These are phyloP conservation scores for Macrotis lagotis DNA, from an alignment of 2,113 vertebrate genomes.

Conservation along the genomic window DNA sequence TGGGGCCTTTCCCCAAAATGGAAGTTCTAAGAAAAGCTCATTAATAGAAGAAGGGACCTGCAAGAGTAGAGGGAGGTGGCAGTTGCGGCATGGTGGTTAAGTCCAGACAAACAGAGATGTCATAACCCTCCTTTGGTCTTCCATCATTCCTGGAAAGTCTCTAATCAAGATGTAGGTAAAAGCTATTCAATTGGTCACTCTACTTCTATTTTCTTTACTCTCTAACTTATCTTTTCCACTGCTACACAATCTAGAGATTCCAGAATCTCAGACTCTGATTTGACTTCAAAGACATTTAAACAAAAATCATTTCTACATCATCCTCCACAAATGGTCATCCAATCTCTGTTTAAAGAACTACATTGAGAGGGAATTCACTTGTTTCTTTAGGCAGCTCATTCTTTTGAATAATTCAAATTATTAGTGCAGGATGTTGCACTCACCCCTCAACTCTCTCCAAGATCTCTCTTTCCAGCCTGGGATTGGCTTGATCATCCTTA, in stretches of 20 bases:
- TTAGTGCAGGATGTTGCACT: background rate
- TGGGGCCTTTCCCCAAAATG: background rate
- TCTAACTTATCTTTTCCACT: background rate
- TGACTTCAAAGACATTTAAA: background rate
- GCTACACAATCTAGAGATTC: background rate
- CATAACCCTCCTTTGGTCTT: background rate
- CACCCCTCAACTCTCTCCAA: background rate
- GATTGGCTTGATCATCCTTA: background rate
- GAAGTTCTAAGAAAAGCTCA: background rate
- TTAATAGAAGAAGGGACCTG: background rate
- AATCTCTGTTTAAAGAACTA: background rate
- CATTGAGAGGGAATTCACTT: background rate
- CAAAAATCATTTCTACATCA: background rate
- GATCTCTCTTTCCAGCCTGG: background rate
- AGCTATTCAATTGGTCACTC: background rate
- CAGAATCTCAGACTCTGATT: background rate
- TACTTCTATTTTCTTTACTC: background rate
- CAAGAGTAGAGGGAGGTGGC: background rate
- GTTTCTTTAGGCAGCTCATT: background rate
- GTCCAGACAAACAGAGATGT: background rate
- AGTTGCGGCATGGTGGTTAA: background rate
- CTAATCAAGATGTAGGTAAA: background rate
- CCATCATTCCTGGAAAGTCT: background rate
- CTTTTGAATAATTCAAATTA: background rate
- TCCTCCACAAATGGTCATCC: background rate